Evolutionary conservation across 2,888 invertebrate species (phyloP).

Genomic region (Dromius quadrimaculatus): DNA sequence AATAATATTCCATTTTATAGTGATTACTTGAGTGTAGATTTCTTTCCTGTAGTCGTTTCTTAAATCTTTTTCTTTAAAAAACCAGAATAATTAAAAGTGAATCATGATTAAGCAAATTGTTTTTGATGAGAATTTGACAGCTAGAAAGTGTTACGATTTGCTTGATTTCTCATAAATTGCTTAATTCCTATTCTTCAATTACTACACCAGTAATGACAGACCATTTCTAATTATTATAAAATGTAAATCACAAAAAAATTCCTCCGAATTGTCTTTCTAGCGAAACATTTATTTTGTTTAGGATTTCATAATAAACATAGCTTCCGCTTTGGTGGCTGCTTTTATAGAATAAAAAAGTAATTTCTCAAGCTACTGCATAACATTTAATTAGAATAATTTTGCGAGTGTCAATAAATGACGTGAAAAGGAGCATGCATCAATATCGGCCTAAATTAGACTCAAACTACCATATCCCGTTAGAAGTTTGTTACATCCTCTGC

Average conservation of each 20-base stretch:
- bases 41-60: no score
- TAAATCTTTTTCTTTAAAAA: no score
- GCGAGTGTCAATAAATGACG: conserved; percentile 11
- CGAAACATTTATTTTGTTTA: background rate
- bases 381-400: background rate
- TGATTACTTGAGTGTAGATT: no score
- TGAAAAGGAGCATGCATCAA: conserved; percentile 40
- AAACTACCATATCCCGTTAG: conserved; percentile 46
- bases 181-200: conserved; percentile 5
- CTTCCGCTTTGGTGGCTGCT: conserved; percentile 8
- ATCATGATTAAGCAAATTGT: conserved; percentile 12
- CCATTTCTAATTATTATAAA: conserved; percentile 4
- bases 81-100: background rate
- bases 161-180: conserved; percentile 19
- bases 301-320: conserved; percentile 11
- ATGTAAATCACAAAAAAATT: background rate
- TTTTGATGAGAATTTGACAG: conserved; percentile 22
- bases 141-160: conserved; percentile 43
- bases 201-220: conserved; percentile 1
- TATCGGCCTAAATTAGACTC: conserved; percentile 39
- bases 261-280: background rate
- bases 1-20: no score
- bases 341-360: background rate
- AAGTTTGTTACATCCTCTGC: conserved; percentile 39
- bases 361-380: background rate